These are phyloP conservation scores for Adoxophyes honmai DNA, from an alignment of 1,140 invertebrate genomes.

Conservation along the genomic window DNA sequence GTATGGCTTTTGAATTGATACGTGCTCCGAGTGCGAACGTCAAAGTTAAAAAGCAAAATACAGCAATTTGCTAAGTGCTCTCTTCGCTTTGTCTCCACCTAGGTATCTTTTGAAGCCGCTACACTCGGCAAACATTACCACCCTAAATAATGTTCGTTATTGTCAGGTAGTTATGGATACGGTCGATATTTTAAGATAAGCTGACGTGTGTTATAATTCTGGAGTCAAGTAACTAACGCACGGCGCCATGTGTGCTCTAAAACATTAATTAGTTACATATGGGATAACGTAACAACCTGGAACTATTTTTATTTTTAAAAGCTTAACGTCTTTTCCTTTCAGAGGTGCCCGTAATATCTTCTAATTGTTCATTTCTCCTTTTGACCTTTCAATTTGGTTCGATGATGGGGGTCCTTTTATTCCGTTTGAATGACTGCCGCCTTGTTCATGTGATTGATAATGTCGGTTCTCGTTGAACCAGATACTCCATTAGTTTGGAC, in stretches of 20 bases:
- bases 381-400: conserved; percentile 31
- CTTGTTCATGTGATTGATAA: conserved; percentile 15
- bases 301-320: conserved; percentile 10
- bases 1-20: conserved; percentile 6
- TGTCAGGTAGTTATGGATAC: neutral
- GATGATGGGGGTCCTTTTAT: conserved; percentile 22
- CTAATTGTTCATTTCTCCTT: conserved; percentile 24
- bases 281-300: neutral
- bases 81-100: neutral
- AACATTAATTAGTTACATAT: conserved; percentile 24
- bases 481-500: conserved; percentile 15
- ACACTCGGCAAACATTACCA: neutral
- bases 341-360: neutral
- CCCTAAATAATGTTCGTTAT: too few relatives aligned
- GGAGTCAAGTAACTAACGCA: conserved; percentile 8
- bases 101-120: too few relatives aligned
- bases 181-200: neutral
- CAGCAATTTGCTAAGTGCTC: conserved; percentile 6
- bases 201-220: neutral
- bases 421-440: conserved; percentile 19
- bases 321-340: neutral
- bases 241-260: conserved; percentile 7
- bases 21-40: neutral
- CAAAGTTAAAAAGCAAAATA: neutral
- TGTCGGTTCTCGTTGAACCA: conserved; percentile 18